Conservation (phyloP, 1,140 invertebrate genomes). For the Pseudomyrmex cubaensis region DNA sequence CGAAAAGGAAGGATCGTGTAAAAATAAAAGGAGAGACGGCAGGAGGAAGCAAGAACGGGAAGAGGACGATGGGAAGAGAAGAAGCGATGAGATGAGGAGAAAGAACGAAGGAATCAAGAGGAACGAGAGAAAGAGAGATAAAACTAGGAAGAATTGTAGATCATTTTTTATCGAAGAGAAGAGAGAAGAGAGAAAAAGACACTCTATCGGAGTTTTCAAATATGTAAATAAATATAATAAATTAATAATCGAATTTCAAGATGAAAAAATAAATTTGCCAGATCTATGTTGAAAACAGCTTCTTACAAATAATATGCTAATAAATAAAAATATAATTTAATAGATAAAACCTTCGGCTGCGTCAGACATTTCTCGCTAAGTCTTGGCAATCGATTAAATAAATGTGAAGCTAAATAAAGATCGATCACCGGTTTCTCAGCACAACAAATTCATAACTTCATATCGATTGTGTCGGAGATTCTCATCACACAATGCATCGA, state of each 20-base stretch:
- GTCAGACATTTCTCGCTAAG: too few relatives aligned
- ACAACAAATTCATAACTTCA: background rate
- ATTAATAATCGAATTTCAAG: too few relatives aligned
- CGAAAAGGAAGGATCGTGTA: background rate
- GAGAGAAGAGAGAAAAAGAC: background rate
- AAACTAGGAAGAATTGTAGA: conserved; percentile 1
- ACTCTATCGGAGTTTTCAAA: background rate
- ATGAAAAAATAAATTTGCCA: too few relatives aligned
- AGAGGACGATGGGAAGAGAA: conserved; percentile 10
- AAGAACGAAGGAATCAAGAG: conserved; percentile 1
- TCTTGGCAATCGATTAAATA: background rate
- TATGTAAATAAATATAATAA: too few relatives aligned
- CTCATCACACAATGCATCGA: conserved; percentile 29
- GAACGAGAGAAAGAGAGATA: background rate
- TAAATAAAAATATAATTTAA: background rate
- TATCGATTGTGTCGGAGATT: conserved; percentile 15
- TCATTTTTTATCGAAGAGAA: conserved; percentile 32
- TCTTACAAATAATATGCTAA: too few relatives aligned
- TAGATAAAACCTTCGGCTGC: background rate
- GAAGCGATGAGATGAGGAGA: background rate
- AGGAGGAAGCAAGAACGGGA: background rate
- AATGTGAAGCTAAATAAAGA: background rate
- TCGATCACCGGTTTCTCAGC: background rate
- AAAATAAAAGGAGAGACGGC: conserved; percentile 21
- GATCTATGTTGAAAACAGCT: too few relatives aligned